A percentile compares a stretch with the other conserved stretches of the same genome.
Conservation (phyloP, 2,888 invertebrate genomes). For the Epinotia brunnichana region DNA sequence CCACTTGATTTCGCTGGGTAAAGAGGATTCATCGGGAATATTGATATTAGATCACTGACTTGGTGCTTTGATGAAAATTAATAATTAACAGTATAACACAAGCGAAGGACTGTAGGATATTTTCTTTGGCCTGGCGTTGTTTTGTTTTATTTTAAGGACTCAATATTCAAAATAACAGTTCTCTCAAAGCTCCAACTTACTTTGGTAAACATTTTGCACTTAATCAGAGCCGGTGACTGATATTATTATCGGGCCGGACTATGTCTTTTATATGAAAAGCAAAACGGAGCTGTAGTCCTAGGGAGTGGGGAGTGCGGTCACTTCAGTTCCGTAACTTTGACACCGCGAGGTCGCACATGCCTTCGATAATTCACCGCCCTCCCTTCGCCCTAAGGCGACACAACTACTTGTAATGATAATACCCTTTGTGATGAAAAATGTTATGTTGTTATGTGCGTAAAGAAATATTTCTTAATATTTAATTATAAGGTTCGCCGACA, state of each 20-base stretch:
- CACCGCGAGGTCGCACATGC: conserved; percentile 80
- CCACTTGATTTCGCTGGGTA: neutral
- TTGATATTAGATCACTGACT: neutral
- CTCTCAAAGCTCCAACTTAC: conserved; percentile 62
- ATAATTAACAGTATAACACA: neutral
- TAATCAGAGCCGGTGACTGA: conserved; percentile 81
- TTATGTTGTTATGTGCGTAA: neutral
- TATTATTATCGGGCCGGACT: conserved; percentile 75
- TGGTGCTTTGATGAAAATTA: neutral
- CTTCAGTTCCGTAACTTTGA: conserved; percentile 83
- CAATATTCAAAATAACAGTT: conserved; percentile 30
- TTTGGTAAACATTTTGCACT: conserved; percentile 82
- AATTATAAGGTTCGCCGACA: no score
- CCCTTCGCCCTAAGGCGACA: conserved; percentile 56
- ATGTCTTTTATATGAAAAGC: conserved; percentile 83
- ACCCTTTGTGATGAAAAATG: conserved; percentile 41
- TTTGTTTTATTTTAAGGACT: conserved; percentile 5
- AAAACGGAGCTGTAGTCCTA: conserved; percentile 77
- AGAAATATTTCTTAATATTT: no score
- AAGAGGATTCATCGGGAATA: neutral
- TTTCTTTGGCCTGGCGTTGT: neutral
- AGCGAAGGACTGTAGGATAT: neutral
- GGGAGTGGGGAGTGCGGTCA: conserved; percentile 77
- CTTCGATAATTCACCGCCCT: conserved; percentile 64
- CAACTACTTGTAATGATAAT: conserved; percentile 47